These are phyloP conservation scores for Lasioglossum marginatum DNA, from an alignment of 2,888 invertebrate genomes.

Conservation along the genomic window DNA sequence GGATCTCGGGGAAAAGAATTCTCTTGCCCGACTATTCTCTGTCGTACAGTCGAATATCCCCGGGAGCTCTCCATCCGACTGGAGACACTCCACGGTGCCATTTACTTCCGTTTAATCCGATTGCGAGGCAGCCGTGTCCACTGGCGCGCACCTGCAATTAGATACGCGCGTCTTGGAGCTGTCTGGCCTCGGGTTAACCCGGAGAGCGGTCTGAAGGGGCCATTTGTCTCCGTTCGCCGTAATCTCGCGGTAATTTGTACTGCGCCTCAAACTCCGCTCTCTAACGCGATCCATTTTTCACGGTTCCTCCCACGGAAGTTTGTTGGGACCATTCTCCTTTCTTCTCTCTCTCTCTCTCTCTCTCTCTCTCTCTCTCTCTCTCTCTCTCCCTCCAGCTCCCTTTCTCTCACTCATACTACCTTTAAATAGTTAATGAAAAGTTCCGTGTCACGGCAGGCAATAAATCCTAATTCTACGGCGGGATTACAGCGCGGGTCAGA, in stretches of 20 bases:
- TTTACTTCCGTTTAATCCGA: slow-evolving; percentile 14
- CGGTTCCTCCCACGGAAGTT: slow-evolving; percentile 1
- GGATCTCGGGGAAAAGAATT: not conserved
- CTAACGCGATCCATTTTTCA: slow-evolving; percentile 15
- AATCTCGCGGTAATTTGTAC: slow-evolving; percentile 41
- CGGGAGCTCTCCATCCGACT: not conserved
- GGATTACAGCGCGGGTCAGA: slow-evolving; percentile 26
- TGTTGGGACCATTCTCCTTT: not conserved
- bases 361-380: too few relatives aligned
- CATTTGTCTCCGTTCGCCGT: slow-evolving; percentile 31
- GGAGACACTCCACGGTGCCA: not conserved
- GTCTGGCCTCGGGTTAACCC: slow-evolving; percentile 20
- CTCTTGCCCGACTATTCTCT: not conserved
- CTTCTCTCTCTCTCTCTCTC: not conserved
- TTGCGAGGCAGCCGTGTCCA: not conserved
- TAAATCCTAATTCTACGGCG: slow-evolving; percentile 33
- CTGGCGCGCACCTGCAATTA: slow-evolving; percentile 36
- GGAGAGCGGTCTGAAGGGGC: slow-evolving; percentile 12
- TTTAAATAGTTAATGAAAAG: slow-evolving; percentile 31
- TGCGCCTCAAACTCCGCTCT: not conserved
- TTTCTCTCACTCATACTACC: not conserved
- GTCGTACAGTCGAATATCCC: not conserved
- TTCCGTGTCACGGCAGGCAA: slow-evolving; percentile 16
- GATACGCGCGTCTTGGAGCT: slow-evolving; percentile 42
- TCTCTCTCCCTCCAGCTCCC: too few relatives aligned